Base-by-base conservation (phyloP, 2,888 invertebrate genomes). In the Lottia gigantea region DNA sequence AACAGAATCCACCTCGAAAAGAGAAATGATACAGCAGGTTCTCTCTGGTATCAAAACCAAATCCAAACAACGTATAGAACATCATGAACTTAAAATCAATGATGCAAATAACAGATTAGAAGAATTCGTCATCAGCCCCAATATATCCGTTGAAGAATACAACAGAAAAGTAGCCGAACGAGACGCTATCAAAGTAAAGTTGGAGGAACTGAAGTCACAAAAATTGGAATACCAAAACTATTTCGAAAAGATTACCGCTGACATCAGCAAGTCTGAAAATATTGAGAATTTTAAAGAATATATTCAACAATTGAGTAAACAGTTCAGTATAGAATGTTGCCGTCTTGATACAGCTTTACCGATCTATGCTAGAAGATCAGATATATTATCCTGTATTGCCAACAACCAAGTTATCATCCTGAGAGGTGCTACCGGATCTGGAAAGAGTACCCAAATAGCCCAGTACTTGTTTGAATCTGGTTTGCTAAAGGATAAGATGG, bases 361-460 rank as follows among this genome's bases (percentile, higher is more conserved):
- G 15, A 86, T 87, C 67, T 86, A 87, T 74, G 83, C 83, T n/a
- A 66, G 76, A 7, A 73, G 83, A 19, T 66, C 74, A 6, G 79
- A 83, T 7, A 85, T 87, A 15, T 61, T 86, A 0, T 71, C 78
- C 0, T 67, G 74, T 26, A 78, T 88, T 0, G 66, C 62, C 23
- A 47, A 78, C 7, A 80, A 87, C 67, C 83, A 83, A 62, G 86
- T 88, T 1, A 77, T 78, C 23, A 78, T 89, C 7, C 75, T 89
- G 0, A 75, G 86, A 19, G 89, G 87, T 6, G 87, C 89, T 70
- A 88, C 89, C 4, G 88, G 89, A 4, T 88, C 88, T 0, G 89
- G 89, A 1, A 89, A 89, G 72, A 89, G 88, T 68, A 88, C 88
- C 19, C 89, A 89, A 77, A 74, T 89, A 69, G 78, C 80, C 4